Evolutionary conservation across 1,140 invertebrate species (phyloP), one percentile per base, ranked within the genome.

Genomic region (Caenorhabditis latens): DNA sequence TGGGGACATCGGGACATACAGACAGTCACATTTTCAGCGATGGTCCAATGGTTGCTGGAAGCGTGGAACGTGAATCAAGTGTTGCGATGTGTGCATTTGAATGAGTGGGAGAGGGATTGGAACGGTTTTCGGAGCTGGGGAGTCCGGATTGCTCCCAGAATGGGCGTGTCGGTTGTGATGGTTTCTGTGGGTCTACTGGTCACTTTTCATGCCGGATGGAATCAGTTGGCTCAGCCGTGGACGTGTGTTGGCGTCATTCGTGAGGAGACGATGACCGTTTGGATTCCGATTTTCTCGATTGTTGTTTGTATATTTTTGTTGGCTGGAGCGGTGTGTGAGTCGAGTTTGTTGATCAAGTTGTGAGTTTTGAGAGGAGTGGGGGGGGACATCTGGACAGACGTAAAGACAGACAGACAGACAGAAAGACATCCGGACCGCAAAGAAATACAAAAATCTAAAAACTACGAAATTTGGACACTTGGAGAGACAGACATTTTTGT

Each of bases 51-150:
- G 61, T 9, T 63, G 21, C 61, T 63, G 8, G 61, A 63, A 13
- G 61, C 61, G 0, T 63, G 61, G 61, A 63, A 63, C 24, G 61
- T 63, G 6, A 63, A 63, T 21, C 61, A 63, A 40, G 24, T 63
- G 4, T 24, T 63, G 21, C 24, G 61, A 32, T 63, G 61, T 21
- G 24, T 63, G 2, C 61, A 63, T 40, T 24, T 63, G 1, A 63
- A 63, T 63, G 19, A 32, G 9, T 63, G 61, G 61, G 61, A 63
- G 8, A 58, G 16, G 1, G 57, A 58, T n/a, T 63, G 19, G 19
- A 63, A 63, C 9, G 61, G 57, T 3, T 8, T n/a, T 3, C 3
- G n/a, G 16, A 58, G 19, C 1, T 63, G 61, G 61, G 21, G 61
- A 9, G 61, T 63, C 6, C 8, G 21, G 8, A 32, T 63, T 3